A percentile compares a stretch with the other conserved stretches of the same genome.
Evolutionary conservation across 2,113 vertebrate species (phyloP).

Genomic region (Mus pahari): DNA sequence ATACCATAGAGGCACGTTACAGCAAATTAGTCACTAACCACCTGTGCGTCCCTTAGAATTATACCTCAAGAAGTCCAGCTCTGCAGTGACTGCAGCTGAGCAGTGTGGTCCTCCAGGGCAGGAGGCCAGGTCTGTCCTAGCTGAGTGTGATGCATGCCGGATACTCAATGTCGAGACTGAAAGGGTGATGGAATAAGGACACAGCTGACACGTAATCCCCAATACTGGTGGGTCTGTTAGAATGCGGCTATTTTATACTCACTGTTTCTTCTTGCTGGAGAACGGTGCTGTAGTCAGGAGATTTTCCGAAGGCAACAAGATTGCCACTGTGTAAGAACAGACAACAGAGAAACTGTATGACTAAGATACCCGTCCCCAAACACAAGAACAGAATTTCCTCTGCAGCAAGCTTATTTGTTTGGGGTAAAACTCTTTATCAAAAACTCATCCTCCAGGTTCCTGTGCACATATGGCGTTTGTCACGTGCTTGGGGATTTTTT

Average conservation of each 20-base stretch:
- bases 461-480: background rate
- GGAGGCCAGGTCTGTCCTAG: background rate
- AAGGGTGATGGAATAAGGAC: background rate
- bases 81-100: background rate
- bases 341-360: conserved; percentile 68
- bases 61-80: background rate
- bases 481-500: background rate
- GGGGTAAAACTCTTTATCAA: conserved; percentile 36
- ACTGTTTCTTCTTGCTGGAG: conserved; percentile 73
- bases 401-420: background rate
- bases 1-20: background rate
- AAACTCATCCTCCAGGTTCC: conserved; percentile 1
- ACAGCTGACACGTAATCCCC: background rate
- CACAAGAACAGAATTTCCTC: conserved; percentile 60
- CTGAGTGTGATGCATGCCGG: too few relatives aligned
- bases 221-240: background rate
- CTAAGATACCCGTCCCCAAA: conserved; percentile 10
- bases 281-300: conserved; percentile 60
- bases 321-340: conserved; percentile 76
- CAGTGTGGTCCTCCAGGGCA: background rate
- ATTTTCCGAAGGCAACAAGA: conserved; percentile 62
- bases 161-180: background rate
- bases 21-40: background rate
- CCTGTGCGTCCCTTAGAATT: background rate
- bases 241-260: conserved; percentile 74